Base-by-base conservation (phyloP, 2,113 vertebrate genomes). In the Dipodomys merriami region DNA sequence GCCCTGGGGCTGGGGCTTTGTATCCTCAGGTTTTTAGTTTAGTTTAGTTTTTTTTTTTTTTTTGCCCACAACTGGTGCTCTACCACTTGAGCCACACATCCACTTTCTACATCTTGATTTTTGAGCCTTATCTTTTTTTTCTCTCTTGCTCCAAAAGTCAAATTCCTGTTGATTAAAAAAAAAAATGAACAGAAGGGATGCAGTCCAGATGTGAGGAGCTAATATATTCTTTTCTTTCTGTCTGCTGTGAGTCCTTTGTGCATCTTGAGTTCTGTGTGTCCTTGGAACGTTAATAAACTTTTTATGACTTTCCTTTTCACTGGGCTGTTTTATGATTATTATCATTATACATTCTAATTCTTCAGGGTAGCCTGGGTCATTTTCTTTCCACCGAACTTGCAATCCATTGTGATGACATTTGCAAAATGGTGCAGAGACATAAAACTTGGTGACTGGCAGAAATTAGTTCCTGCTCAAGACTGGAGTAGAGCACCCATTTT, bases 251-350 rank as follows among this genome's bases (percentile, higher is more conserved):
- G 30, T 67, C 15, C 82, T 53, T 64, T 33, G 6, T 62, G 49
- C 57, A 25, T 13, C 82, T 93, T 67, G 83, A 67, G 86, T 86
- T 86, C 33, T 93, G 62, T 27, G 0, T 8, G 90, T 35, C 30
- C 5, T 83, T 74, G 0, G 79, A 91, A 57, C 88, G 96, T 95
- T 93, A 94, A 95, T 95, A n/a, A 91, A 76, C 44, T 44, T 67
- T 92, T 96, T 90, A 11, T 77, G 64, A 72, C 86, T 96, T 97
- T 93, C 60, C 44, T 93, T 69, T 86, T 91, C 27, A 74, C 35
- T 30, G 25, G 49, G 25, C 12, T 95, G 33, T 2, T 46, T 95
- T 96, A 39, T 5, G 39, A 39, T 85, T n/a, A 76, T 91, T 65
- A 62, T 73, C 23, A 67, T 79, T 60, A 83, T 53, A 74, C 71